Conservation (phyloP, 2,888 invertebrate genomes). For the Cryptosula pallasiana region DNA sequence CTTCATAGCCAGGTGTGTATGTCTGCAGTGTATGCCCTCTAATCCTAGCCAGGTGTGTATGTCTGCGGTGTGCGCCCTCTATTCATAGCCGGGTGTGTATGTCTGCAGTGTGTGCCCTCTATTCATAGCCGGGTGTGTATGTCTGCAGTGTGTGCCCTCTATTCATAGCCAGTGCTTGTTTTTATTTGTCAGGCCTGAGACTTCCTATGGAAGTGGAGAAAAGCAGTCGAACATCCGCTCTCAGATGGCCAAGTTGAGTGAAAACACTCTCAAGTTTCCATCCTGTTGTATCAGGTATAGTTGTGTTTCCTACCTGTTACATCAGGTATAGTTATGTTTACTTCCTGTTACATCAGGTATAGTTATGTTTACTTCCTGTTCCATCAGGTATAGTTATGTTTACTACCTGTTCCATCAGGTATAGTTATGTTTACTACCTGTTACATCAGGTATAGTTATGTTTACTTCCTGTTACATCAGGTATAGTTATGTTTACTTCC, state of each 20-base stretch:
- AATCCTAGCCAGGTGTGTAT: neutral
- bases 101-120: neutral
- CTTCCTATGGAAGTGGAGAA: neutral
- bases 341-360: no score
- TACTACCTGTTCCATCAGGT: no score
- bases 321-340: no score
- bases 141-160: no score
- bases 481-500: no score
- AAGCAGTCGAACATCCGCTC: slow-evolving; percentile 26
- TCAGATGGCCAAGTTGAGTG: slow-evolving; percentile 33
- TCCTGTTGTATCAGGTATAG: slow-evolving; percentile 58
- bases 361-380: no score
- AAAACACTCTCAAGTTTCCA: slow-evolving; percentile 55
- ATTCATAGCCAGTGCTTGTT: no score
- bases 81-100: slow-evolving; percentile 3
- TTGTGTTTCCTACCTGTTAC: no score
- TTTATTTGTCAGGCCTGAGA: neutral
- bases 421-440: no score
- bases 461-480: no score
- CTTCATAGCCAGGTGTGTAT: slow-evolving; percentile 8
- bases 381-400: no score
- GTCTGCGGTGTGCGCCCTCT: neutral
- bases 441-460: no score
- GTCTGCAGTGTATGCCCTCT: neutral
- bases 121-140: slow-evolving; percentile 3